Conservation (phyloP, 2,888 invertebrate species). For the Tetrapedia diversipes region DNA sequence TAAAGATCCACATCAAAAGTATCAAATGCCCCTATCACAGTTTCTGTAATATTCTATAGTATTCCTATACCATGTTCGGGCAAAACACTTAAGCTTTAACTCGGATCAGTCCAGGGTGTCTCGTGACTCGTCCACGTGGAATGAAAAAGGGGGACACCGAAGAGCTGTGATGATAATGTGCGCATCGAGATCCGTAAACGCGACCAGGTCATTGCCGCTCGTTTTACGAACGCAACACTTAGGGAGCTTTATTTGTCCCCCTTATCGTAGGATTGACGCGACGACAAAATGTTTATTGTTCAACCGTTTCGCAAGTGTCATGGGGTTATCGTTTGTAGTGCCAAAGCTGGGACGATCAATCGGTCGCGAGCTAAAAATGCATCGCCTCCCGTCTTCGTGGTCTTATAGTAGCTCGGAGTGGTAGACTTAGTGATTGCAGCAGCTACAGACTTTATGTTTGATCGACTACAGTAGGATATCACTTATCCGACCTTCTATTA, state of each 20-base stretch:
- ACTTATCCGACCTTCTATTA: too few species aligned
- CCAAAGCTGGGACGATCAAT: constrained; percentile 29
- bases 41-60: too few species aligned
- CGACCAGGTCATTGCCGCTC: constrained; percentile 60
- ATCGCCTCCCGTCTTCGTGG: not conserved
- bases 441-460: too few species aligned
- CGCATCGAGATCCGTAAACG: not conserved
- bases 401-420: not conserved
- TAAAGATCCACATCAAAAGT: too few species aligned
- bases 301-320: constrained; percentile 64
- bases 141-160: not conserved
- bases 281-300: constrained; percentile 73
- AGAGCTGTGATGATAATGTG: not conserved
- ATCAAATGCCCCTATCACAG: too few species aligned
- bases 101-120: too few species aligned
- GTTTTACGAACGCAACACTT: constrained; percentile 61
- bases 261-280: constrained; percentile 68
- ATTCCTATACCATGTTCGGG: too few species aligned
- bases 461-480: too few species aligned
- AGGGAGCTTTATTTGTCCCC: constrained; percentile 63
- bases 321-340: constrained; percentile 45
- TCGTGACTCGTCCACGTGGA: not conserved
- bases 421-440: too few species aligned
- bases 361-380: not conserved
- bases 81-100: too few species aligned